A percentile compares a stretch with the other conserved stretches of the same genome.
Conservation (phyloP, 1,140 invertebrate genomes). For the Drosophila equinoxialis region DNA sequence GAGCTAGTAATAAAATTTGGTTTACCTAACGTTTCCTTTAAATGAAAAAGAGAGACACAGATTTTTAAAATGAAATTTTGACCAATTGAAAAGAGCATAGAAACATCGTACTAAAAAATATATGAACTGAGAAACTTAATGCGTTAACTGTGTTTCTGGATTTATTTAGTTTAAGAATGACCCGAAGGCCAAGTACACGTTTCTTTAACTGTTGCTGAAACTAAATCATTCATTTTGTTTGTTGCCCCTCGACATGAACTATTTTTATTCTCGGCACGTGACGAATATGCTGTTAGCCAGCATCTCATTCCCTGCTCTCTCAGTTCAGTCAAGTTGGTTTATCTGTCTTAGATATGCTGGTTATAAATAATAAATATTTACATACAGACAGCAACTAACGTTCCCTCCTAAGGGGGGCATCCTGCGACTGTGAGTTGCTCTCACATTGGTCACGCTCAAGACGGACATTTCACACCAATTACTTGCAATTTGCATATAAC, state of each 20-base stretch:
- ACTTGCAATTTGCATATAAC: conserved; percentile 77
- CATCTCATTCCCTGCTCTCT: conserved; percentile 9
- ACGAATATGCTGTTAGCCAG: conserved; percentile 38
- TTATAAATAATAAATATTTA: conserved; percentile 68
- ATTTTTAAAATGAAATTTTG: not conserved
- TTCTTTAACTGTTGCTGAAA: conserved; percentile 18
- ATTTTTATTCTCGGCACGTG: conserved; percentile 64
- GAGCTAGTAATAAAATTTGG: too few species aligned
- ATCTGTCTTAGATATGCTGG: conserved; percentile 46
- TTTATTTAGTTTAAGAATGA: conserved; percentile 47
- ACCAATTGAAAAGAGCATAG: not conserved
- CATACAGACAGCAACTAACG: conserved; percentile 20
- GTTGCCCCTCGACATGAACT: conserved; percentile 31
- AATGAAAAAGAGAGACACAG: too few species aligned
- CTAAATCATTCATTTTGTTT: conserved; percentile 36
- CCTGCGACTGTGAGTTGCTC: conserved; percentile 25
- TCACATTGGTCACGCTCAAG: conserved; percentile 59
- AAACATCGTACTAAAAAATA: conserved; percentile 39
- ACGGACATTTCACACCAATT: conserved; percentile 78
- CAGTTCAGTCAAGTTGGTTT: conserved; percentile 8
- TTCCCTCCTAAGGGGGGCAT: conserved; percentile 2
- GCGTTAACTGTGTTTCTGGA: conserved; percentile 57
- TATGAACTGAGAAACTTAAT: conserved; percentile 58
- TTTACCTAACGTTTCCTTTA: too few species aligned
- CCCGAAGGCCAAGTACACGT: conserved; percentile 31